A percentile compares a stretch with the other conserved stretches of the same genome.
Conservation (phyloP, 2,888 invertebrate species). For the Norana najaformis region DNA sequence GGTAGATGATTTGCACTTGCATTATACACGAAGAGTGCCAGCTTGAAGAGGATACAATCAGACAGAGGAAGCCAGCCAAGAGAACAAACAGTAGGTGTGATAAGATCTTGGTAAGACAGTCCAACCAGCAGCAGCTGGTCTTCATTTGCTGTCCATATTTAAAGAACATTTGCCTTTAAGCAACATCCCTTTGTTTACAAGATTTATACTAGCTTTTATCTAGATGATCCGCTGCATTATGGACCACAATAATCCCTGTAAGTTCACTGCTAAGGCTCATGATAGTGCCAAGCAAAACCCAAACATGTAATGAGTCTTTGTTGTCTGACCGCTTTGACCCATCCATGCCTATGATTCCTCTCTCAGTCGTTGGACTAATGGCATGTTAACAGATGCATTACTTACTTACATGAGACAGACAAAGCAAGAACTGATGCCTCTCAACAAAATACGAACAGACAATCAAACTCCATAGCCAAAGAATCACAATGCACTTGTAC, state of each 20-base stretch:
- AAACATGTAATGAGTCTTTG: too few relatives aligned
- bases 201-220: background rate
- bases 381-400: too few relatives aligned
- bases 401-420: too few relatives aligned
- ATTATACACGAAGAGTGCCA: too few relatives aligned
- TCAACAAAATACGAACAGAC: background rate
- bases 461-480: background rate
- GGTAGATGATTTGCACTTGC: too few relatives aligned
- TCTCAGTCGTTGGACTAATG: too few relatives aligned
- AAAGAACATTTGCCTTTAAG: background rate
- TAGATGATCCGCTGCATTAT: background rate
- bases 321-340: too few relatives aligned
- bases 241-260: background rate
- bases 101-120: too few relatives aligned
- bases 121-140: background rate
- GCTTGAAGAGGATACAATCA: too few relatives aligned
- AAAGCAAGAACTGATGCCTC: slow-evolving; percentile 1
- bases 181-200: background rate
- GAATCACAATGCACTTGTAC: background rate
- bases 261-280: background rate
- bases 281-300: background rate
- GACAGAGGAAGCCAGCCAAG: too few relatives aligned
- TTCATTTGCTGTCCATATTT: background rate
- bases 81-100: too few relatives aligned
- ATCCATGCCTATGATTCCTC: too few relatives aligned